These are phyloP conservation scores for Nyctereutes procyonoides DNA, from an alignment of 2,113 vertebrate species.

Conservation along the genomic window DNA sequence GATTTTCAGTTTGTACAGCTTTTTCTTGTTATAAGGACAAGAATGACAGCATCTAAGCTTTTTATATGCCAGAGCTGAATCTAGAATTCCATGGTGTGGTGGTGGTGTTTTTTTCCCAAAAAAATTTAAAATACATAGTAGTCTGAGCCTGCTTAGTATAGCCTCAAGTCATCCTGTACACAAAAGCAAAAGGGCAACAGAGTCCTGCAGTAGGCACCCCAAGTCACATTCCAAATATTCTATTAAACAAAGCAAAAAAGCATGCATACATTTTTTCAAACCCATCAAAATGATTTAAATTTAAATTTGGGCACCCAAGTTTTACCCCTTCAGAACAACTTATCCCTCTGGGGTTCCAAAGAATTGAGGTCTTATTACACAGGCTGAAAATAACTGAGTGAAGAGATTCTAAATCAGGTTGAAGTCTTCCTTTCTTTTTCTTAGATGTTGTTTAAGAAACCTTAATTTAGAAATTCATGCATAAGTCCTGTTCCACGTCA, in stretches of 20 bases:
- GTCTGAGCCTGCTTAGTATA: background rate
- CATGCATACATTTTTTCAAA: background rate
- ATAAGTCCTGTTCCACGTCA: background rate
- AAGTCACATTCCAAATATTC: background rate
- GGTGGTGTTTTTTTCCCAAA: background rate
- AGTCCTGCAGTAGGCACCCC: background rate
- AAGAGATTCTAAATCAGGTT: slow-evolving; percentile 15
- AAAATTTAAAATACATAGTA: background rate
- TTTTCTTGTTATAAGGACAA: slow-evolving; percentile 13
- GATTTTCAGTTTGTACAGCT: background rate
- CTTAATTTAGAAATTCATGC: background rate
- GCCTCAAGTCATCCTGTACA: background rate
- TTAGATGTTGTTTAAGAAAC: slow-evolving; percentile 5
- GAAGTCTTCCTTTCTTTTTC: background rate
- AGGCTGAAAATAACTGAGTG: slow-evolving; percentile 22
- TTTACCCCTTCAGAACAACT: background rate
- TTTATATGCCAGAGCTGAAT: background rate
- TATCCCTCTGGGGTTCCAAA: background rate
- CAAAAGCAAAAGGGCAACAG: background rate
- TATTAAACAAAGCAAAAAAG: background rate
- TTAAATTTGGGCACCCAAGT: slow-evolving; percentile 5
- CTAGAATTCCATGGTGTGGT: background rate
- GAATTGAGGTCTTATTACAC: slow-evolving; percentile 27
- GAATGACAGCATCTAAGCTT: background rate
- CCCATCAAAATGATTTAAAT: background rate